phyloP scores from a whole-genome alignment of 2,113 vertebrate genomes.

The Arenaria interpres region DNA sequence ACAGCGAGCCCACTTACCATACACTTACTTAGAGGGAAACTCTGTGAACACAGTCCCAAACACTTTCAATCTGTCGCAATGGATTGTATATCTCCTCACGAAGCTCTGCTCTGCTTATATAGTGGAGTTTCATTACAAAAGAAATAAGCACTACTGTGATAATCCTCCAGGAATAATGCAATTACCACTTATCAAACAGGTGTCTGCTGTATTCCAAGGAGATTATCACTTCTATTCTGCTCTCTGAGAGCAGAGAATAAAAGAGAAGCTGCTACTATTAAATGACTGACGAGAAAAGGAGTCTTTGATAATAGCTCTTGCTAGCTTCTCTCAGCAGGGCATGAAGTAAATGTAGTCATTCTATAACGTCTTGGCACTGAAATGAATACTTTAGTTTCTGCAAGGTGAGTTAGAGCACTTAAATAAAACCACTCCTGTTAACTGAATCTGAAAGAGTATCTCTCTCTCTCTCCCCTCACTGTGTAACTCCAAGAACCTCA shows the following conservation, averaged over 20 bases:
- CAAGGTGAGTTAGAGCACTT: not conserved
- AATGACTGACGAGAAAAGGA: slow-evolving; percentile 38
- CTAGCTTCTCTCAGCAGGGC: slow-evolving; percentile 44
- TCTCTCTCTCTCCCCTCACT: not conserved
- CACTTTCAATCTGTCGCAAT: not conserved
- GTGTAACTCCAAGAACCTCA: not conserved
- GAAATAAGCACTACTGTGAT: slow-evolving; percentile 40
- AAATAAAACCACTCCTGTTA: not conserved
- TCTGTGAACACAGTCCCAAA: not conserved
- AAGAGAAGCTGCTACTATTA: slow-evolving; percentile 63
- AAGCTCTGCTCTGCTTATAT: not conserved
- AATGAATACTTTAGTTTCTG: not conserved
- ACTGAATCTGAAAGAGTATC: not conserved
- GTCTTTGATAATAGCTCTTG: slow-evolving; percentile 34
- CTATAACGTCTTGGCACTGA: not conserved
- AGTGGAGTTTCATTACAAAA: slow-evolving; percentile 34
- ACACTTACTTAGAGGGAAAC: not conserved
- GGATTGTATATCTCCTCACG: not conserved
- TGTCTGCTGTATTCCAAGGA: slow-evolving; percentile 56
- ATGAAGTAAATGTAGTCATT: not conserved
- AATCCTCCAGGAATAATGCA: slow-evolving; percentile 59
- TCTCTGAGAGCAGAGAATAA: slow-evolving; percentile 24
- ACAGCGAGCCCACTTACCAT: not conserved
- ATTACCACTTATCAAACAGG: slow-evolving; percentile 67
- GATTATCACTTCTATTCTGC: slow-evolving; percentile 57